Conservation (phyloP, 2,113 vertebrate species). For the Anser cygnoides region DNA sequence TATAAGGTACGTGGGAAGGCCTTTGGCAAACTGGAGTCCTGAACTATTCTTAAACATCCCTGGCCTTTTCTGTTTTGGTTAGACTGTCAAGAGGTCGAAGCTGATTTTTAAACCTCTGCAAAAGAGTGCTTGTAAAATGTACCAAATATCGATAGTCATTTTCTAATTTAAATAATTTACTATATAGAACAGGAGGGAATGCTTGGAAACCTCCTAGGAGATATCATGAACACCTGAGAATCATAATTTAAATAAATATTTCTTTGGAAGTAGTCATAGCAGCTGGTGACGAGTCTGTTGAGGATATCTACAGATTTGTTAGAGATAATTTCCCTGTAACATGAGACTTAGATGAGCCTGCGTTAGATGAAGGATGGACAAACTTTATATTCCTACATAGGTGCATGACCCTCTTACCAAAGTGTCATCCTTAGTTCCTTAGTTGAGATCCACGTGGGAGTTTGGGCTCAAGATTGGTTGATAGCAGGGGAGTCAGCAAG, state of each 20-base stretch:
- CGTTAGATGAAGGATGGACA: background rate
- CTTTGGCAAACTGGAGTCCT: background rate
- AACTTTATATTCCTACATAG: background rate
- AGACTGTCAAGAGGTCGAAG: background rate
- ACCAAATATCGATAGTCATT: fast-evolving
- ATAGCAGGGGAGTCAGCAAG: too few relatives aligned
- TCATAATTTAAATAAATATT: background rate
- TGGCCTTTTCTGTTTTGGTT: background rate
- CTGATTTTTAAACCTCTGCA: background rate
- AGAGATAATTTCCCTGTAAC: background rate
- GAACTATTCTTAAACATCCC: background rate
- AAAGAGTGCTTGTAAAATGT: background rate
- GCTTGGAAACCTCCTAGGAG: background rate
- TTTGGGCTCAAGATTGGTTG: background rate
- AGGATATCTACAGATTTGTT: background rate
- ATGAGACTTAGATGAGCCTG: background rate
- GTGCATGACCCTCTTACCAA: background rate
- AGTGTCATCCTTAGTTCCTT: background rate
- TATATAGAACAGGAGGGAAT: background rate
- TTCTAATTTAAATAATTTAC: background rate
- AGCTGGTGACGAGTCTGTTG: background rate
- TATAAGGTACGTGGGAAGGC: background rate
- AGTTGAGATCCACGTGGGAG: background rate
- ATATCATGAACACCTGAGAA: background rate
- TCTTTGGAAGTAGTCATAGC: background rate